Evolutionary conservation across 2,797 vertebrate genomes (phyloP).

Genomic region (Falco rusticolus): DNA sequence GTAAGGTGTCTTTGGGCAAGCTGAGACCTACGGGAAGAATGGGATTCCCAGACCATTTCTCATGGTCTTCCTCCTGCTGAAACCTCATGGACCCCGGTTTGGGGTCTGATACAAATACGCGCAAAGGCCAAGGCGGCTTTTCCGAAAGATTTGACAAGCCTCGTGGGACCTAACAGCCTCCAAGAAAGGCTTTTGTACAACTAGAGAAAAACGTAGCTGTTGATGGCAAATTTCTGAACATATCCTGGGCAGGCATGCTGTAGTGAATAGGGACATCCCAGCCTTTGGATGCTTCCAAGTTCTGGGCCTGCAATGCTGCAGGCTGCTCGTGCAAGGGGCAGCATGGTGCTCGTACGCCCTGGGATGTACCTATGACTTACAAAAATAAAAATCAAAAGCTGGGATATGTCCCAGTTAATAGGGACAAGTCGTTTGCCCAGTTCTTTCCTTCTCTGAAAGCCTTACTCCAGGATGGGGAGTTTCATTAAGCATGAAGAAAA

Average conservation of each 20-base stretch:
- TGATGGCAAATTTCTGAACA: background rate
- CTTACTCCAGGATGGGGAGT: background rate
- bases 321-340: background rate
- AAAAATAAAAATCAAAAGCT: background rate
- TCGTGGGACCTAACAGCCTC: background rate
- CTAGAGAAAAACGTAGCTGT: background rate
- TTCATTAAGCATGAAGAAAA: background rate
- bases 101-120: background rate
- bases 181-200: background rate
- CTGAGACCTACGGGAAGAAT: background rate
- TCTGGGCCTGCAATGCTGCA: background rate
- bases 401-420: background rate
- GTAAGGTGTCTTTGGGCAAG: constrained; percentile 28
- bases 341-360: accelerated
- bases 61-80: background rate
- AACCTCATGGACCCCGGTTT: background rate
- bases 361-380: background rate
- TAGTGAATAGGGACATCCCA: background rate
- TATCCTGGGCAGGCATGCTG: background rate
- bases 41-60: background rate
- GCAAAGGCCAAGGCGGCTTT: background rate
- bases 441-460: background rate
- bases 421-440: background rate
- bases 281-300: background rate
- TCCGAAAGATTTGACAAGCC: background rate